Evolutionary conservation across 2,797 vertebrate species (phyloP).

Genomic region (Gymnoscopelus braueri): DNA sequence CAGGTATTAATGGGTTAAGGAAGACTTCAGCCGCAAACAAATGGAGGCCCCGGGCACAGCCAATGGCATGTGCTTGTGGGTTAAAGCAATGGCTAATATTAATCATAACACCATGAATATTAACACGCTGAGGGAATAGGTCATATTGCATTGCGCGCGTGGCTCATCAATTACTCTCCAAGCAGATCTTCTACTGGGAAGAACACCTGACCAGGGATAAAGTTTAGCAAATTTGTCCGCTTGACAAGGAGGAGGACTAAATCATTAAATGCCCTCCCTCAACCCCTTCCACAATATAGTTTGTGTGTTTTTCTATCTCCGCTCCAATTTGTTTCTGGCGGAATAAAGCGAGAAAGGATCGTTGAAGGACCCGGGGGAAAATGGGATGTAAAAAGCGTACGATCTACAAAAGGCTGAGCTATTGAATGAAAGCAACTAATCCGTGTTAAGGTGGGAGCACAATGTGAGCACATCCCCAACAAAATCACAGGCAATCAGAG

Average conservation of each 20-base stretch:
- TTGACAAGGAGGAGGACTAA: constrained; percentile 56
- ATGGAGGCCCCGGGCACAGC: constrained; percentile 56
- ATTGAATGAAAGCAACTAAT: not conserved
- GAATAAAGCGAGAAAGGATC: constrained; percentile 4
- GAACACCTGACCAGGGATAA: constrained; percentile 67
- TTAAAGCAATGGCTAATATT: constrained; percentile 72
- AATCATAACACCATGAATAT: constrained; percentile 81
- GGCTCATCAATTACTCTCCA: constrained; percentile 76
- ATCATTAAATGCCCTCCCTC: constrained; percentile 64
- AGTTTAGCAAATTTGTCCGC: constrained; percentile 75
- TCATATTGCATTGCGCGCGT: constrained; percentile 60
- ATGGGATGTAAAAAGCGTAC: not conserved
- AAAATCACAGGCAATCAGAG: not conserved
- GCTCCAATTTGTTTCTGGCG: constrained; percentile 21
- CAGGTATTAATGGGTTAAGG: too few species aligned
- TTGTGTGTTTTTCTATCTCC: constrained; percentile 34
- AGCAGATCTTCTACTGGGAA: constrained; percentile 66
- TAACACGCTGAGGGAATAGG: constrained; percentile 73
- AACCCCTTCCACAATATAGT: constrained; percentile 34
- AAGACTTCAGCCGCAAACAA: constrained; percentile 62
- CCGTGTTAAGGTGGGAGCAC: not conserved
- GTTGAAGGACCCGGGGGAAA: not conserved
- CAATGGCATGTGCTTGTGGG: constrained; percentile 61
- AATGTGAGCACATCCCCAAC: not conserved
- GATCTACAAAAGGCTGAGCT: not conserved